A percentile compares a stretch with the other conserved stretches of the same genome.
Conservation (phyloP, 1,140 invertebrate genomes). For the Ostrea edulis region DNA sequence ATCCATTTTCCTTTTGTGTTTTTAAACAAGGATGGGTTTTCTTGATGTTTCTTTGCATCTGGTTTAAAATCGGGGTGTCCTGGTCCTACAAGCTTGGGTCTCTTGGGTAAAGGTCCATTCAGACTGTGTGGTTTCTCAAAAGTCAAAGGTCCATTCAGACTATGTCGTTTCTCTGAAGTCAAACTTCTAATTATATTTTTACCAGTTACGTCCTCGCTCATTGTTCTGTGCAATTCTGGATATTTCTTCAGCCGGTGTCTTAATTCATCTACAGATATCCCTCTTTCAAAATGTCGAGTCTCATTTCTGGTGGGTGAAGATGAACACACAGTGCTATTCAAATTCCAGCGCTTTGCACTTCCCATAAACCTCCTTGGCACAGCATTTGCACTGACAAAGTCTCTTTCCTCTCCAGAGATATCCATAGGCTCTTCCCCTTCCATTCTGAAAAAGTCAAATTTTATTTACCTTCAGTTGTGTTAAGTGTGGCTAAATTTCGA, state of each 20-base stretch:
- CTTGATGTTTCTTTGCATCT: neutral
- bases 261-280: conserved; percentile 11
- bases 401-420: conserved; percentile 50
- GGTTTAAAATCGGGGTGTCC: conserved; percentile 1
- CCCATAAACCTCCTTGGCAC: neutral
- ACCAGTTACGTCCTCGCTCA: neutral
- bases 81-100: neutral
- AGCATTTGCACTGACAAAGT: neutral
- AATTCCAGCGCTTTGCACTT: neutral
- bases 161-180: conserved; percentile 8
- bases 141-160: neutral
- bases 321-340: conserved; percentile 35
- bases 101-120: neutral
- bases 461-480: neutral
- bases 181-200: conserved; percentile 20
- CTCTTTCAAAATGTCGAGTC: neutral
- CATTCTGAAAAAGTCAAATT: conserved; percentile 29
- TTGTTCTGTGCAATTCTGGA: neutral
- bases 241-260: conserved; percentile 11
- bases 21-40: conserved; percentile 27
- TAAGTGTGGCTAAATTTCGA: too few species aligned
- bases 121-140: conserved; percentile 24
- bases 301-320: conserved; percentile 35
- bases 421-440: conserved; percentile 59
- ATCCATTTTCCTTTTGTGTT: conserved; percentile 30